Base-by-base conservation (phyloP, 2,113 vertebrate species). In the Chaenocephalus aceratus region DNA sequence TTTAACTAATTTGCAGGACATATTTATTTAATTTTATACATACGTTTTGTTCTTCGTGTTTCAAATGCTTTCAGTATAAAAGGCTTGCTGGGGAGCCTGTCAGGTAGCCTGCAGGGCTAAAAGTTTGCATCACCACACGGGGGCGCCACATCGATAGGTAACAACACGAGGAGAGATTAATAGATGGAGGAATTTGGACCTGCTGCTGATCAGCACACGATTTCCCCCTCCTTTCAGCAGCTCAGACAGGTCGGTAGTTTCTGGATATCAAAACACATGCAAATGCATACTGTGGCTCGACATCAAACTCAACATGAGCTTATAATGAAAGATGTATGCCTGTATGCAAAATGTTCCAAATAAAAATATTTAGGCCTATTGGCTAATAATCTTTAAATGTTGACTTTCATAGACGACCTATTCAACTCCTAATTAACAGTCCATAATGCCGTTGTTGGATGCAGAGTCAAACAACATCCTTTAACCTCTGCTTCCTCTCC, bases 41-140 rank as follows among this genome's bases (percentile, higher is more conserved):
- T 6, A 16, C 13, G 30, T 30, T 30, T 30, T n/a, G 16, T 0
- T 30, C 30, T 41, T 52, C 5, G 0, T 57, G 44, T 60, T 0
- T 49, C 12, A 60, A 44, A 30, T 9, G 1, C 2, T 16, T 34
- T 10, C 4, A 51, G 34, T 14, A 2, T 8, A 18, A 0, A 54
- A 30, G 30, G 34, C 36, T 7, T 41, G 30, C 53, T 14, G 15
- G 2, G 15, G 66, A 75, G 57, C 18, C n/a, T n/a, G n/a, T n/a
- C n/a, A n/a, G n/a, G n/a, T n/a, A n/a, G n/a, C n/a, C 58, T 18
- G 62, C 23, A 15, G 30, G 1, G 10, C 30, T 65, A 52, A 88
- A 87, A 88, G 81, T 85, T 85, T 63, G 49, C 18, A 18, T 1
- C n/a, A 21, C 89, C 95, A 92, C 91, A 68, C 64, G 95, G 86